Evolutionary conservation across 2,888 invertebrate species (phyloP).

Genomic region (Yponomeuta malinellus): DNA sequence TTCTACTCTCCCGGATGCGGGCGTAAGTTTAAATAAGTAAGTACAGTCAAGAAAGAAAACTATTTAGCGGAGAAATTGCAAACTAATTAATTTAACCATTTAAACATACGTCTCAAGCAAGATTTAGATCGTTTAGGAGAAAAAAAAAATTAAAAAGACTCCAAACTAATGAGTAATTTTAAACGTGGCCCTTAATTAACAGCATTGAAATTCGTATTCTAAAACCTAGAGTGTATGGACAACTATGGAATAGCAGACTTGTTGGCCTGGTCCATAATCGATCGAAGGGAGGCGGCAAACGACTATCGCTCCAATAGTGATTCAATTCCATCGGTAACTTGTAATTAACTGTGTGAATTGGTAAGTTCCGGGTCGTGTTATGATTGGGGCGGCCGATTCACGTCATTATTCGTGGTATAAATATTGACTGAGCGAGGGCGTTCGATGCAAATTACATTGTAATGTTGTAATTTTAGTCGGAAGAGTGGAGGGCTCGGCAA

Average conservation of each 20-base stretch:
- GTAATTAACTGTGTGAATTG: not conserved
- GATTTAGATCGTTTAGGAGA: too few relatives aligned
- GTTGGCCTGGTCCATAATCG: not conserved
- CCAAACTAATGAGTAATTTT: too few relatives aligned
- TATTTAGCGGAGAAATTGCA: too few relatives aligned
- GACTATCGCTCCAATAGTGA: not conserved
- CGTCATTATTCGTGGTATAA: constrained; percentile 1
- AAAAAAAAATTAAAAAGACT: too few relatives aligned
- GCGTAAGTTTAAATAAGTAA: too few relatives aligned
- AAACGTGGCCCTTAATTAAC: too few relatives aligned
- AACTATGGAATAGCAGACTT: not conserved
- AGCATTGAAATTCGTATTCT: too few relatives aligned
- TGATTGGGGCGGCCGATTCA: not conserved
- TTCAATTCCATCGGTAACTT: not conserved
- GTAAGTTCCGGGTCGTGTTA: not conserved
- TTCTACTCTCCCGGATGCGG: too few relatives aligned
- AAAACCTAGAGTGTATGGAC: too few relatives aligned
- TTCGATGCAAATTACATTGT: constrained; percentile 4
- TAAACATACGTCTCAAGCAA: too few relatives aligned
- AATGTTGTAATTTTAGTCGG: constrained; percentile 1
- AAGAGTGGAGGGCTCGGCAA: not conserved
- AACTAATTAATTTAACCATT: too few relatives aligned
- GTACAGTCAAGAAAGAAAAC: too few relatives aligned
- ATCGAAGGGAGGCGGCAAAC: not conserved
- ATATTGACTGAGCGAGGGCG: not conserved